phyloP scores from a whole-genome alignment of 2,113 vertebrate genomes.

The Solenodon paradoxus region DNA sequence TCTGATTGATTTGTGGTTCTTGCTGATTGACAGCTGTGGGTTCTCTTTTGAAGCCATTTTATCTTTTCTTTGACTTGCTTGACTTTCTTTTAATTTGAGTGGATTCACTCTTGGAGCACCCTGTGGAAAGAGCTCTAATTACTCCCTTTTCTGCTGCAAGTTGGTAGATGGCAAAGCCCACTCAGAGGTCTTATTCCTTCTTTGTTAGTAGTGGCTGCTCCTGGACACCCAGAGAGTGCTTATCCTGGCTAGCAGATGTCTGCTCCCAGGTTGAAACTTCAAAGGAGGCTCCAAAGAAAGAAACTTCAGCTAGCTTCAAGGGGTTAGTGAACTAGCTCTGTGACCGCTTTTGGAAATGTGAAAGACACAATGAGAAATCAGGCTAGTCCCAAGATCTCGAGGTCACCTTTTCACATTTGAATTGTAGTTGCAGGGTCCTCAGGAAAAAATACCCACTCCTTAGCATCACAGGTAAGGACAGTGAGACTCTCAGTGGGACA shows the following conservation, averaged over 20 bases:
- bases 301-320: slow-evolving; percentile 49
- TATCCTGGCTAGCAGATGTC: slow-evolving; percentile 58
- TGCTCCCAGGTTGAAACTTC: slow-evolving; percentile 58
- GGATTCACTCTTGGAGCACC: slow-evolving; percentile 71
- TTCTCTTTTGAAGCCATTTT: slow-evolving; percentile 68
- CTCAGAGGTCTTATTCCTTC: slow-evolving; percentile 60
- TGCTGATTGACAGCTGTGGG: slow-evolving; percentile 68
- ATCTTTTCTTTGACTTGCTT: slow-evolving; percentile 60
- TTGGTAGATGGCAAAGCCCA: slow-evolving; percentile 47
- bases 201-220: slow-evolving; percentile 45
- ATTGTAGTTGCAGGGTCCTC: background rate
- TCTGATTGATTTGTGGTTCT: slow-evolving; percentile 72
- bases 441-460: background rate
- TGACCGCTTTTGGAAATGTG: slow-evolving; percentile 38
- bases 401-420: background rate
- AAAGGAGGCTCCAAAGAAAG: slow-evolving; percentile 59
- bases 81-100: slow-evolving; percentile 68
- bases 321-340: background rate
- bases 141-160: slow-evolving; percentile 35
- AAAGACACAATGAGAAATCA: slow-evolving; percentile 19
- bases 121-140: slow-evolving; percentile 72
- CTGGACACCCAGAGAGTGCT: slow-evolving; percentile 38
- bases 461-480: background rate
- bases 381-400: background rate
- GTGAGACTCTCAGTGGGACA: background rate